These are phyloP conservation scores for Myripristis murdjan DNA, from an alignment of 2,797 vertebrate species.

Conservation along the genomic window DNA sequence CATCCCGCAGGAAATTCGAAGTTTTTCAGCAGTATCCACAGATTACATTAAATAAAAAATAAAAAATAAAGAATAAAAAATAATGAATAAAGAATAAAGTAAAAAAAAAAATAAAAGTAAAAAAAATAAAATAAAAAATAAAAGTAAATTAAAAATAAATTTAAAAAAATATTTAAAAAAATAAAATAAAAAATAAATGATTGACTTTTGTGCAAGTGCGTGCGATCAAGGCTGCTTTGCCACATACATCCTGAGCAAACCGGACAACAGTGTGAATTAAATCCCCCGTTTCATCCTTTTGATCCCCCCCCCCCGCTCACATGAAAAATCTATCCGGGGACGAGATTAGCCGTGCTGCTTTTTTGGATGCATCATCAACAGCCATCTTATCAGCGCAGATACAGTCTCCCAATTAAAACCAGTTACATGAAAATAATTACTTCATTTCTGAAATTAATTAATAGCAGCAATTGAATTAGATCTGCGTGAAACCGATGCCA, in stretches of 20 bases:
- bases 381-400: conserved; percentile 5
- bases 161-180: no score
- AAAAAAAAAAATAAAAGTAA: no score
- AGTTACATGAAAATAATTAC: not conserved
- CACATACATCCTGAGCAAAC: conserved; percentile 16
- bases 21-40: no score
- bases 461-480: no score
- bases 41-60: no score
- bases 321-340: conserved; percentile 23
- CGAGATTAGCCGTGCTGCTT: conserved; percentile 1
- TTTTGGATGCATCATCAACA: not conserved
- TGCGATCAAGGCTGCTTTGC: conserved; percentile 11
- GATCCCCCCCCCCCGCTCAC: conserved; percentile 27
- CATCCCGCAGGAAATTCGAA: no score
- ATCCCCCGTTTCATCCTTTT: conserved; percentile 49
- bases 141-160: no score
- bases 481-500: not conserved
- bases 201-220: conserved; percentile 52
- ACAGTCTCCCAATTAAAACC: not conserved
- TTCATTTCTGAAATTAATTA: conserved; percentile 5
- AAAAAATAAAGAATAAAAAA: no score
- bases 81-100: no score
- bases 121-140: no score
- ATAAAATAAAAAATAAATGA: no score
- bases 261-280: conserved; percentile 48